Base-by-base conservation (phyloP, 1,140 invertebrate species). In the Oppia nitens region DNA sequence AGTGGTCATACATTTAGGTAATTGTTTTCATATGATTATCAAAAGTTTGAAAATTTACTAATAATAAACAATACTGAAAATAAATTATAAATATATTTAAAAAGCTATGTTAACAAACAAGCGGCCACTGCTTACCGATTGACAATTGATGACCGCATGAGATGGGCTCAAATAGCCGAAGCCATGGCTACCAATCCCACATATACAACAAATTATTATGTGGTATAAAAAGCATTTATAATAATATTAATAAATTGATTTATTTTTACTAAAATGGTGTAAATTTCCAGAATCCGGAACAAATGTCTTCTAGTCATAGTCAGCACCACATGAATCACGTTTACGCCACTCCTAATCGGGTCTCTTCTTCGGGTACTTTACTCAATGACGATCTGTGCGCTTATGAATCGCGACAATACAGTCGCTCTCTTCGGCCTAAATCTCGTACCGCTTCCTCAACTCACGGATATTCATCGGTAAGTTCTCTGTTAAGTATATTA, bases 141-240 rank as follows among this genome's bases (percentile, higher is more conserved):
- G 3, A 79, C 81, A 0, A 62, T 85, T 28, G 83, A 85, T 65
- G 84, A 86, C 63, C 73, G 83, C 48, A 76, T 85, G 72, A 69
- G 83, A 4, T 89, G 86, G 84, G 85, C 85, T 0, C 85, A 89
- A 64, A 82, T 88, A 28, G 81, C 83, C 1, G 85, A 88, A 64
- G 64, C 67, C 3, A 84, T 84, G 1, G 83, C 85, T 79, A 80
- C 82, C 0, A 87, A 85, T 71, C 79, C 56, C 21, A 50, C 21
- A 24, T 57, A 57, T 57, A 9, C 32, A 40, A 40, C 32, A 9
- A 59, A 59, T 45, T 59, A 59, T 53, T 59, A 59, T 47, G 57
- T 54, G 29, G 57, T 59, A n/a, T n/a, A n/a, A n/a, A n/a, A 53
- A 59, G 57, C 52, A 45, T 20, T 59, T 3, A 23, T 50, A 28